Evolutionary conservation across 2,113 vertebrate species (phyloP), one percentile per base, ranked within the genome.

Genomic region (Rhinolophus ferrumequinum): DNA sequence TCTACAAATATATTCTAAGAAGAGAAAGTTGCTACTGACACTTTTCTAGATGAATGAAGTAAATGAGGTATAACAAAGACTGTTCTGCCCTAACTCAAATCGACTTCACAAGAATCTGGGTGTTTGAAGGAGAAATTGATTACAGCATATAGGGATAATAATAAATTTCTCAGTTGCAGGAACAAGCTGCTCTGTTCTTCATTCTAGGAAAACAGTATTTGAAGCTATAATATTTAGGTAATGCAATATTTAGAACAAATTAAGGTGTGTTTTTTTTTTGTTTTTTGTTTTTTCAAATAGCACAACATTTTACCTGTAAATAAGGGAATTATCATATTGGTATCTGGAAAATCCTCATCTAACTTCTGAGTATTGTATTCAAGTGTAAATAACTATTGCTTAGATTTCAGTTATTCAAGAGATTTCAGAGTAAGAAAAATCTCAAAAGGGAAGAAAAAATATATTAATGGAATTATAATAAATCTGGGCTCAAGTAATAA

Each of bases 61-160:
- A 92, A 79, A 88, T 95, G 56, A 88, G 41, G 30, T 84, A 54
- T 56, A 76, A 66, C 28, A 82, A 76, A 92, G 60, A 35, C 6
- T 18, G 6, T 64, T 81, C 22, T 76, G 16, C 14, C 79, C 19
- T 72, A 60, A 70, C 28, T 35, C 11, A 52, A 64, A 35, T 22
- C 2, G 8, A 52, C 54, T 67, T 35, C 44, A 38, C 28, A 87
- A 52, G 50, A 96, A 91, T 73, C 9, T 56, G 38, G 1, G 18
- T 90, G 15, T 77, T 86, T 96, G 18, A n/a, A 41, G n/a, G 28
- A 93, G 8, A n/a, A 62, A 33, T 15, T 60, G 5, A 69, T 67
- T 79, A 67, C 0, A 19, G 22, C 14, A 60, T 50, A 18, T 33
- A 38, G 24, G 1, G 6, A 35, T 26, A 70, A 88, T 75, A 8